These are phyloP conservation scores for Graptemys geographica DNA, from an alignment of 2,797 vertebrate genomes.

Conservation along the genomic window DNA sequence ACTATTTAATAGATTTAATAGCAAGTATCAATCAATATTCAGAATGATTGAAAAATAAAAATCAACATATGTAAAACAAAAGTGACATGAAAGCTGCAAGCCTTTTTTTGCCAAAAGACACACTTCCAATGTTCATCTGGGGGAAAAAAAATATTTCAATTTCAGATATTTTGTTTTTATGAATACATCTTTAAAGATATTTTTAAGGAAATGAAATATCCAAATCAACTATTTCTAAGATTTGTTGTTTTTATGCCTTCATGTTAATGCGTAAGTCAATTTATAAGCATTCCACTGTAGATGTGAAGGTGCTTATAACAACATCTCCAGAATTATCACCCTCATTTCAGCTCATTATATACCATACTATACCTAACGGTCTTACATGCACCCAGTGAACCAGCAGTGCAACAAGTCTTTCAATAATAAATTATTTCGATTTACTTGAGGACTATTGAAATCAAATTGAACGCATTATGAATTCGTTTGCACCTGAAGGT, in stretches of 20 bases:
- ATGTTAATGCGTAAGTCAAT: conserved; percentile 21
- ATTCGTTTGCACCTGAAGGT: conserved; percentile 62
- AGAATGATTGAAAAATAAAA: conserved; percentile 40
- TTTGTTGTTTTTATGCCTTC: neutral
- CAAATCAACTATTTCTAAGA: conserved; percentile 53
- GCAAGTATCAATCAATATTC: conserved; percentile 58
- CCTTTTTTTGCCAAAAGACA: conserved; percentile 5
- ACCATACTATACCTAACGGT: conserved; percentile 54
- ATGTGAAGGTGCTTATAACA: conserved; percentile 23
- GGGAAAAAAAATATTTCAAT: neutral
- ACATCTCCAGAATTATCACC: conserved; percentile 47
- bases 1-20: neutral
- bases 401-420: conserved; percentile 14
- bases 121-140: conserved; percentile 47
- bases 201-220: conserved; percentile 56
- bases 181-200: conserved; percentile 52
- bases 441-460: conserved; percentile 45
- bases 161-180: conserved; percentile 40
- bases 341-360: conserved; percentile 60
- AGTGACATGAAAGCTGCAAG: conserved; percentile 46
- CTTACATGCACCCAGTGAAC: conserved; percentile 44
- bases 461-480: conserved; percentile 32
- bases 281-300: conserved; percentile 43
- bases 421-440: conserved; percentile 71
- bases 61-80: conserved; percentile 55